phyloP scores from a whole-genome alignment of 2,888 invertebrate species.

The Catocala sponsa region DNA sequence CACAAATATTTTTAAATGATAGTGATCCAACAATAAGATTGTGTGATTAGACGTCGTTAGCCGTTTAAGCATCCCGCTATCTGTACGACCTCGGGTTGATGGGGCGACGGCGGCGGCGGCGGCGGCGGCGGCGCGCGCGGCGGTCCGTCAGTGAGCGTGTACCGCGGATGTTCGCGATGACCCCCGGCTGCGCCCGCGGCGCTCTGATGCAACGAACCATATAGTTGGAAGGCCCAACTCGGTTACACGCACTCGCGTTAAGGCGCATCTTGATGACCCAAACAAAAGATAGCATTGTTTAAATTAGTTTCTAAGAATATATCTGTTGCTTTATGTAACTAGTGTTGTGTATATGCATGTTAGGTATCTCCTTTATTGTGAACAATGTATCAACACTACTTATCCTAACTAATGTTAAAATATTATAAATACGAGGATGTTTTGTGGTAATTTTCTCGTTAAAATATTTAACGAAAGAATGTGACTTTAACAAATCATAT shows the following conservation, averaged over 20 bases:
- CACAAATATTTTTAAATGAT: conserved; percentile 30
- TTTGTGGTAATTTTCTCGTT: too few relatives aligned
- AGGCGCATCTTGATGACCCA: conserved; percentile 19
- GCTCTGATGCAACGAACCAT: conserved; percentile 46
- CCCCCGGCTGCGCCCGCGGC: conserved; percentile 51
- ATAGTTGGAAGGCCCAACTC: conserved; percentile 36
- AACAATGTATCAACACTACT: background rate
- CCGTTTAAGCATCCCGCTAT: conserved; percentile 47
- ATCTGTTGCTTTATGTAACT: background rate
- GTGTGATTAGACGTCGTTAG: conserved; percentile 39
- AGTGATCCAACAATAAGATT: conserved; percentile 32
- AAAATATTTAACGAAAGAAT: too few relatives aligned
- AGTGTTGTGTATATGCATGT: background rate
- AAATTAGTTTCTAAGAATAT: background rate
- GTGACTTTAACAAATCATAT: too few relatives aligned
- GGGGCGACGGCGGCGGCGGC: conserved; percentile 23
- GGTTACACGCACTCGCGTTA: conserved; percentile 34
- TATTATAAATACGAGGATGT: too few relatives aligned
- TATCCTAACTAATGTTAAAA: too few relatives aligned
- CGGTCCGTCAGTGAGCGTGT: conserved; percentile 47
- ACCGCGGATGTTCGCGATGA: conserved; percentile 52
- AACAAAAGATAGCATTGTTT: conserved; percentile 6
- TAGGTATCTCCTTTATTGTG: background rate
- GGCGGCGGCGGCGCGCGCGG: conserved; percentile 9
- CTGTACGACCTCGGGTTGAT: conserved; percentile 50